These are phyloP conservation scores for Lacanobia wlatinum DNA, from an alignment of 2,888 invertebrate genomes.

Conservation along the genomic window DNA sequence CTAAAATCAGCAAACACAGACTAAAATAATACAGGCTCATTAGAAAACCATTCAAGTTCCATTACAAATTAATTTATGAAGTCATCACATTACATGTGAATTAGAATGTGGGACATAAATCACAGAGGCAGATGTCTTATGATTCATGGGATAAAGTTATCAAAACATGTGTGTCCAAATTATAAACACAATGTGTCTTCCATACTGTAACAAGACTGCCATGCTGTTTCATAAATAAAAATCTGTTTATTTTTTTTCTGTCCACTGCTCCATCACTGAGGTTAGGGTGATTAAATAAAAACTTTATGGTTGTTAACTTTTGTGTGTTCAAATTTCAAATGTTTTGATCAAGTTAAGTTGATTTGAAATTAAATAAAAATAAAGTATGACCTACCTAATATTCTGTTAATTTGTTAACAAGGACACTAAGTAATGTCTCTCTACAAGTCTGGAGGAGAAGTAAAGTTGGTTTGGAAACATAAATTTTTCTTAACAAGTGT, in stretches of 20 bases:
- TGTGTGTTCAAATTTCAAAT: not conserved
- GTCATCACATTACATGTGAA: slow-evolving; percentile 47
- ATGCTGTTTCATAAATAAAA: slow-evolving; percentile 74
- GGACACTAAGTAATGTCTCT: not conserved
- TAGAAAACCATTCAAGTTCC: slow-evolving; percentile 29
- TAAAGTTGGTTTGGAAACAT: not conserved
- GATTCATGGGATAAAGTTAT: slow-evolving; percentile 76
- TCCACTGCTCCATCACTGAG: slow-evolving; percentile 27
- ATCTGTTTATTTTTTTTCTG: slow-evolving; percentile 74
- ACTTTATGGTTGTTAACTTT: slow-evolving; percentile 22
- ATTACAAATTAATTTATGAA: slow-evolving; percentile 44
- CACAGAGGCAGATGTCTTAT: slow-evolving; percentile 75
- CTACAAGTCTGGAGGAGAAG: not conserved
- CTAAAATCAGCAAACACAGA: not conserved
- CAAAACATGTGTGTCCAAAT: slow-evolving; percentile 75
- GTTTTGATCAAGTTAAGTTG: slow-evolving; percentile 15
- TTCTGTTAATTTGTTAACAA: slow-evolving; percentile 16
- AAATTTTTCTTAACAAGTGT: not conserved
- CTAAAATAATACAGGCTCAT: slow-evolving; percentile 10
- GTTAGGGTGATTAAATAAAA: slow-evolving; percentile 36
- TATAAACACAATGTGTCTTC: slow-evolving; percentile 75
- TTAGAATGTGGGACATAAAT: slow-evolving; percentile 62
- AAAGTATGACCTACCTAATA: not conserved
- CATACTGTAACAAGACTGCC: slow-evolving; percentile 64
- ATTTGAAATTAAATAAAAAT: not conserved